Evolutionary conservation across 1,140 invertebrate species (phyloP).

Genomic region (Conus ventricosus): DNA sequence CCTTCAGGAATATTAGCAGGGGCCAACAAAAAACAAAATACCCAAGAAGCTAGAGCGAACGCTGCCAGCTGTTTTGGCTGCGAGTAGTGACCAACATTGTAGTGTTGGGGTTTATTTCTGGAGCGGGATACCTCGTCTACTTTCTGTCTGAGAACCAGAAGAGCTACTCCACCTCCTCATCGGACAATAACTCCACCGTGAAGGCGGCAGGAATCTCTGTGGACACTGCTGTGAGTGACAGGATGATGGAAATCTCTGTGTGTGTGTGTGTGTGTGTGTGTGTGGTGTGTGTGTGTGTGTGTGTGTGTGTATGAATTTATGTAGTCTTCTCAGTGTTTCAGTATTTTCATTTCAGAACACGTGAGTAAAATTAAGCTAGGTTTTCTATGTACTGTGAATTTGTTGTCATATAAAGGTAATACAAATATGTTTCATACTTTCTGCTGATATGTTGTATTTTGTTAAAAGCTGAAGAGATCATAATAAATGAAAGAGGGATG

Average conservation of each 20-base stretch:
- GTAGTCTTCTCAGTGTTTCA: no score
- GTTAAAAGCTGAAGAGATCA: no score
- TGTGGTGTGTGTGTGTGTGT: no score
- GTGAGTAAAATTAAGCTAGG: no score
- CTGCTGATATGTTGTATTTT: no score
- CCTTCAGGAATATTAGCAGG: slow-evolving; percentile 64
- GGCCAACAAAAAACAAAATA: slow-evolving; percentile 41
- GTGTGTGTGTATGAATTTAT: no score
- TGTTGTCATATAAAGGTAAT: no score
- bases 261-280: no score
- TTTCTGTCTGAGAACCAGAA: slow-evolving; percentile 63
- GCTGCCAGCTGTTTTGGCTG: slow-evolving; percentile 50
- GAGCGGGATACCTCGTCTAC: slow-evolving; percentile 82
- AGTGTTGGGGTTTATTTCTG: slow-evolving; percentile 80
- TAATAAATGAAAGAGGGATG: no score
- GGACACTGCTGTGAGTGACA: not conserved
- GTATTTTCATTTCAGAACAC: no score
- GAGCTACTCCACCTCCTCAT: not conserved
- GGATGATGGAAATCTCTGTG: not conserved
- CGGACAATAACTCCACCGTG: not conserved
- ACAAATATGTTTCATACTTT: no score
- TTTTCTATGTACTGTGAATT: no score
- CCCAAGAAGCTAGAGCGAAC: slow-evolving; percentile 39
- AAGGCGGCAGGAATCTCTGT: not conserved
- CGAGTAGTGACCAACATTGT: slow-evolving; percentile 78